Evolutionary conservation across 2,888 invertebrate species (phyloP), one percentile per base, ranked within the genome.

Genomic region (Choristoneura rosaceana): DNA sequence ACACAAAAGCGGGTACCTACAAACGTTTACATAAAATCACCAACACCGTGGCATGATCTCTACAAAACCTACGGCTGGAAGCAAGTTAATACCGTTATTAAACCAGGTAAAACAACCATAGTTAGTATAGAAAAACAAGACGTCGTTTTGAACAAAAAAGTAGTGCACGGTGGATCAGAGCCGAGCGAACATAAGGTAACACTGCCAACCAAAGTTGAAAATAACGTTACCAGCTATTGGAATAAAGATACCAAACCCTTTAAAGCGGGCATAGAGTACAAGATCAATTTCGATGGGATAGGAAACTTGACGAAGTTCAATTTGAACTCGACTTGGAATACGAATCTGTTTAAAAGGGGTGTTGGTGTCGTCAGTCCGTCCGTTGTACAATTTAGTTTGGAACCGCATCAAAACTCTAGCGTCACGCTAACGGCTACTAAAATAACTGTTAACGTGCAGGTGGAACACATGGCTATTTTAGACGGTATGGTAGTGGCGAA

Each of bases 11-110:
- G 47, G 7, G 1, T n/a, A 3, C 68, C 68, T 1, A 50, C 50
- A 8, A 25, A 68, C 50, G 60, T 50, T 0, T 68, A 17, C 4
- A 10, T 68, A 38, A 50, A 15, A 50, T 47, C 60, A 8, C 60
- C 68, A 5, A 68, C 68, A 0, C 68, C 68, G 0, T 68, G 68
- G 68, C 61, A 68, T n/a, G 68, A 68, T 9, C 14, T 68, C 3
- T 68, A 68, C 5, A 41, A 38, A 41, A 61, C 60, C 2, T 61
- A 68, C 7, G 14, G 15, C 4, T 68, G 68, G 68, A 3, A 50
- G 0, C 38, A 43, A 38, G 68, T 68, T 4, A 25, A 14, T 3
- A 68, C 68, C 0, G 12, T 68, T 0, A n/a, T 50, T 14, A 68
- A 61, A 50, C 68, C 68, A 14, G 9, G n/a, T 1, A 60, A 38